phyloP scores from a whole-genome alignment of 2,888 invertebrate genomes.

The Cantharis lateralis region DNA sequence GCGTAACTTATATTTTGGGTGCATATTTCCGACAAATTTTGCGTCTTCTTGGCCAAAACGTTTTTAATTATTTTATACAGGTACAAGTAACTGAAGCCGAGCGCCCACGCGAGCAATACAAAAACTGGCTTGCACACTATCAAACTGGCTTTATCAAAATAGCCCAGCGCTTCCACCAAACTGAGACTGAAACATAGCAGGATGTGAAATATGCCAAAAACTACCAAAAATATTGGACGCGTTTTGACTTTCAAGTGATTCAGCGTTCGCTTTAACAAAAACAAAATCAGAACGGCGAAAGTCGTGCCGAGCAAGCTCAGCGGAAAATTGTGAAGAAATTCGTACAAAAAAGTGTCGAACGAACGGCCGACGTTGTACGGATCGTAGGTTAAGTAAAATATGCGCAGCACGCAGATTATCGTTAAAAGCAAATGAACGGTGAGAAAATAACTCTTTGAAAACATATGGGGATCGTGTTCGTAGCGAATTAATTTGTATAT shows the following conservation, averaged over 20 bases:
- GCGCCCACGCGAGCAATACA: conserved; percentile 80
- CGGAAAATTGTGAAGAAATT: conserved; percentile 82
- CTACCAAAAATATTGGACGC: conserved; percentile 76
- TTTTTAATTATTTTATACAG: conserved; percentile 79
- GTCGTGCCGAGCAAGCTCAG: conserved; percentile 88
- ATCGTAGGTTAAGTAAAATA: conserved; percentile 88
- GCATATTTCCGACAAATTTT: conserved; percentile 78
- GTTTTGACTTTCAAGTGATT: conserved; percentile 68
- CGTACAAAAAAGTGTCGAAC: conserved; percentile 77
- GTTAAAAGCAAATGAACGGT: conserved; percentile 83
- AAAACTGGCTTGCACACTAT: conserved; percentile 85
- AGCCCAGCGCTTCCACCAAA: conserved; percentile 67
- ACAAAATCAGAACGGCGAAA: conserved; percentile 85
- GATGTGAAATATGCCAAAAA: conserved; percentile 79
- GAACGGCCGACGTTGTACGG: conserved; percentile 87
- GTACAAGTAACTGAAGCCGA: conserved; percentile 85
- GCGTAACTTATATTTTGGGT: conserved; percentile 81
- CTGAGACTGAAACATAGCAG: conserved; percentile 82
- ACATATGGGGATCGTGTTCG: conserved; percentile 83
- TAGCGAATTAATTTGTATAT: conserved; percentile 85
- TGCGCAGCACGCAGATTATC: conserved; percentile 78
- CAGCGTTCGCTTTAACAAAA: conserved; percentile 79
- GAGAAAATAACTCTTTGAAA: conserved; percentile 87
- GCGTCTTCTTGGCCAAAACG: conserved; percentile 75
- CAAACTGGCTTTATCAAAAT: conserved; percentile 56